Evolutionary conservation across 1,140 invertebrate species (phyloP), one percentile per base, ranked within the genome.

Genomic region (Cephus cinctus): DNA sequence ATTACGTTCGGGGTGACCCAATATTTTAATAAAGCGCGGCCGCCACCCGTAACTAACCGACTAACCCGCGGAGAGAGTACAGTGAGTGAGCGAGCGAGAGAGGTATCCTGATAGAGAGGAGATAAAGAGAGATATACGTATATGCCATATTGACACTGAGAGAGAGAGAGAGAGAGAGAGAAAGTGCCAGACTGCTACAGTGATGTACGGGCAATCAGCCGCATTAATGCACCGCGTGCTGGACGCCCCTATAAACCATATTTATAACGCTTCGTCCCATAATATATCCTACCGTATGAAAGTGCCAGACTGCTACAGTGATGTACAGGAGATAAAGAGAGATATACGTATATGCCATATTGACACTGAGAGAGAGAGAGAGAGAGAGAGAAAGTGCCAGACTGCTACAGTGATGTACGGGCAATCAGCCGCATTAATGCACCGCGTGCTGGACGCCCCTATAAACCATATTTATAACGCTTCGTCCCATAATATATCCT

Each of bases 301-400:
- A 36, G 45, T 31, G 49, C 41, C 44, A n/a, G n/a, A 42, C 46
- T 35, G 43, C 56, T 53, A 55, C 52, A 45, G 53, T 73, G 71
- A 75, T 75, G 57, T 73, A 75, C 69, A 69, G 56, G 67, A 68
- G 71, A 73, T 75, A n/a, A n/a, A n/a, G n/a, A n/a, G n/a, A n/a
- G n/a, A n/a, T n/a, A n/a, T n/a, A n/a, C n/a, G n/a, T n/a, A n/a
- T n/a, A n/a, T n/a, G n/a, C n/a, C n/a, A n/a, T n/a, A n/a, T n/a
- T n/a, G n/a, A n/a, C n/a, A n/a, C n/a, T n/a, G 21, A 46, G 53
- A 49, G 48, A 15, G 40, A n/a, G n/a, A 40, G 34, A 36, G 31
- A 40, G 30, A 32, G 44, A 0, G 31, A 47, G 39, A 40, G 52
- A 55, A 25, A 36, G 45, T 31, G 49, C 41, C 44, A 42, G n/a